Percentiles rank a stretch among this genome's conserved stretches.
Conservation (phyloP, 2,797 vertebrate genomes). For the Halcyon smyrnensis region DNA sequence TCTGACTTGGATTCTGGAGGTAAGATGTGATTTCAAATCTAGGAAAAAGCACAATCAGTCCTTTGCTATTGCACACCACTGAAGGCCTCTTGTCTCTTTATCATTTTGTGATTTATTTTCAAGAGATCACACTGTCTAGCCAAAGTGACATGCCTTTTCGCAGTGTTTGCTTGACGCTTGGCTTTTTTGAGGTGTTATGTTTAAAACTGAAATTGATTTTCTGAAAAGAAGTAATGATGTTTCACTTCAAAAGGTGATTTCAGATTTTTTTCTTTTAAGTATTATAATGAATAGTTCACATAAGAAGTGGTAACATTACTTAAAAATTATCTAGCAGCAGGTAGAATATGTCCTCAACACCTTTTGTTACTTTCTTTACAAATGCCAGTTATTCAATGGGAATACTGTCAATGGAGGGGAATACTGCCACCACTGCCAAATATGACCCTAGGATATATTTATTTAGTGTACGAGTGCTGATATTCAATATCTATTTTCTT, state of each 20-base stretch:
- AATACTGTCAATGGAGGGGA: neutral
- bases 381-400: neutral
- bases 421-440: neutral
- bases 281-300: neutral
- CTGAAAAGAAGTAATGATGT: neutral
- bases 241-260: neutral
- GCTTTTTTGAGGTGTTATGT: neutral
- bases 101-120: neutral
- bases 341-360: neutral
- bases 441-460: neutral
- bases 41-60: neutral
- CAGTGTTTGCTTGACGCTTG: neutral
- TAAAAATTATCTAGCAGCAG: neutral
- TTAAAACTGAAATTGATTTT: neutral
- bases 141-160: neutral
- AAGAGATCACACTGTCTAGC: neutral
- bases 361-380: neutral
- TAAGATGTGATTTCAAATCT: neutral
- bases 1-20: neutral
- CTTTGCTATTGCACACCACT: accelerated
- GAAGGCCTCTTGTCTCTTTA: neutral
- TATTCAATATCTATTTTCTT: neutral
- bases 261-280: neutral
- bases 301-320: neutral
- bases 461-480: neutral